A percentile compares a stretch with the other conserved stretches of the same genome.
Conservation (phyloP, 64 coral and sea anemone species). For the Montipora capricornis region DNA sequence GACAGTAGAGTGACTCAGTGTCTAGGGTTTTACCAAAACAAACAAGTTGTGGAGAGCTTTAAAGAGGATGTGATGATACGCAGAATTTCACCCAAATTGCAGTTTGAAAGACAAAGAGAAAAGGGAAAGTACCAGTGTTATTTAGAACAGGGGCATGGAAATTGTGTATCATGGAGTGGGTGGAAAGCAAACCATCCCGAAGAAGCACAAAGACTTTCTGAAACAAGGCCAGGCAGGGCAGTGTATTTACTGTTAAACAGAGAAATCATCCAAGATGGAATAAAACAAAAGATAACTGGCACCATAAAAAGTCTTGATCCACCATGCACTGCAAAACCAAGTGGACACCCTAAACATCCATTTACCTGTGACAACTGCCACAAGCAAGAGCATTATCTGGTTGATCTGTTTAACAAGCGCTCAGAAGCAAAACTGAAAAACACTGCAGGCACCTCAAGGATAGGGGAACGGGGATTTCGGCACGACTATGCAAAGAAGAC, state of each 20-base stretch:
- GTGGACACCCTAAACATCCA: no score
- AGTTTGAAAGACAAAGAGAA: no score
- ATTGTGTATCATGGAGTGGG: neutral
- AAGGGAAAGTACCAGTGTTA: neutral
- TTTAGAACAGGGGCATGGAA: neutral
- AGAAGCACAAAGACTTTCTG: neutral
- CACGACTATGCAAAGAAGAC: neutral
- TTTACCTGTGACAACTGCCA: neutral
- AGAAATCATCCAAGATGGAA: neutral
- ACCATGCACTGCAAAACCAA: constrained; percentile 8
- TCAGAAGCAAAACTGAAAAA: neutral
- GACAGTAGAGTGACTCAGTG: no score
- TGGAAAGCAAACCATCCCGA: neutral
- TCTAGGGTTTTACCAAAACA: no score
- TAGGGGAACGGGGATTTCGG: neutral
- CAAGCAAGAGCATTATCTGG: neutral
- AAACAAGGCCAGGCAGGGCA: neutral
- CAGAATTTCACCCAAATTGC: no score
- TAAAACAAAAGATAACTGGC: neutral
- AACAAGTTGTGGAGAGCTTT: no score
- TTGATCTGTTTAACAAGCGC: neutral
- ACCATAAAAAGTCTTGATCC: constrained; percentile 8
- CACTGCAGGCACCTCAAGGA: neutral
- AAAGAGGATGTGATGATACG: no score
- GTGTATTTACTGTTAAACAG: neutral